phyloP scores from a whole-genome alignment of 2,888 invertebrate species.

The Platycnemis pennipes region DNA sequence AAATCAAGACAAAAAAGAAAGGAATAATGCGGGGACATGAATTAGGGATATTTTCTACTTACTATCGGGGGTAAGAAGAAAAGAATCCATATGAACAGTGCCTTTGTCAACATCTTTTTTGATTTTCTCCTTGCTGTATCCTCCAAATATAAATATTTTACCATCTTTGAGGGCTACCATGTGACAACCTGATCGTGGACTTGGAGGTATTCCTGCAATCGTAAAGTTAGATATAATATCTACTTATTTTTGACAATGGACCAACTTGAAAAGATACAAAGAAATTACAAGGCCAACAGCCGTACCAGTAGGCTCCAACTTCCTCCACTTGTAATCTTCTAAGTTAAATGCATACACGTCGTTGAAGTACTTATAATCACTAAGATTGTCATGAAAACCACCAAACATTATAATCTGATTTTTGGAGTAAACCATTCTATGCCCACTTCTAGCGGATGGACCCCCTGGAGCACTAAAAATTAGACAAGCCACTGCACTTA shows the following conservation, averaged over 20 bases:
- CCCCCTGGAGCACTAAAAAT: constrained; percentile 84
- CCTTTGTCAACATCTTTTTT: constrained; percentile 90
- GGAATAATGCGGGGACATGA: too few species aligned
- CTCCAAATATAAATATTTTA: constrained; percentile 87
- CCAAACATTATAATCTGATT: constrained; percentile 93
- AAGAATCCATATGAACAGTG: constrained; percentile 86
- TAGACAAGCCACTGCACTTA: constrained; percentile 71
- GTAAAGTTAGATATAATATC: neutral
- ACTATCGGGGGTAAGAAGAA: constrained; percentile 84
- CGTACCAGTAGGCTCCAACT: constrained; percentile 82
- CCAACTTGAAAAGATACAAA: neutral
- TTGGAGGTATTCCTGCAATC: constrained; percentile 83
- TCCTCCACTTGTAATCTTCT: constrained; percentile 89
- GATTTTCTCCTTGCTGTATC: constrained; percentile 87
- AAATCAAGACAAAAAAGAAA: too few species aligned
- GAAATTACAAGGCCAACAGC: neutral
- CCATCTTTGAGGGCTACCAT: constrained; percentile 85
- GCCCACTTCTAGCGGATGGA: constrained; percentile 93
- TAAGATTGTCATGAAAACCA: constrained; percentile 94
- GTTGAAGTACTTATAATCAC: constrained; percentile 93
- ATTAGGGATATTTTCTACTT: too few species aligned
- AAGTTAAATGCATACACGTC: constrained; percentile 91
- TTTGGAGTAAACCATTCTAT: constrained; percentile 91
- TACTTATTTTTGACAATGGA: neutral
- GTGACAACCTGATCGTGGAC: constrained; percentile 90